Evolutionary conservation across 2,797 vertebrate genomes (phyloP).

Genomic region (Muscicapa comitata): DNA sequence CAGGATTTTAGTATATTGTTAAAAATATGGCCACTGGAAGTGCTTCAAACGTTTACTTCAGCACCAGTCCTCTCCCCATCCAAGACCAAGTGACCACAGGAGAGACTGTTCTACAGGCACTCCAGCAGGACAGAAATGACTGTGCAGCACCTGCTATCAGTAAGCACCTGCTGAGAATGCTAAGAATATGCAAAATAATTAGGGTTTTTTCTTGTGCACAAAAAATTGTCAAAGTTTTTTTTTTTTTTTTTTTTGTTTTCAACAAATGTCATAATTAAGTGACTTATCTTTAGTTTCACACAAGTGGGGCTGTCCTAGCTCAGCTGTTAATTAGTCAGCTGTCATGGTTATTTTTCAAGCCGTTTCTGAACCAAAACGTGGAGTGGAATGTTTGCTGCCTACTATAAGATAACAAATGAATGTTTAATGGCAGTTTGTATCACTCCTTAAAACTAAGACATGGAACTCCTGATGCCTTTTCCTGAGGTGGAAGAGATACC

Average conservation of each 20-base stretch:
- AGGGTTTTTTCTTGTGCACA: neutral
- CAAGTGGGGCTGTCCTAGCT: neutral
- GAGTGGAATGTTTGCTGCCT: neutral
- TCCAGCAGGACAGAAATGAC: neutral
- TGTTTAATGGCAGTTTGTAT: neutral
- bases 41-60: neutral
- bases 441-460: neutral
- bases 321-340: neutral
- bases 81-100: neutral
- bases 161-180: neutral
- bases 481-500: neutral
- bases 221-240: neutral
- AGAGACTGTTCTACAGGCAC: neutral
- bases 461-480: neutral
- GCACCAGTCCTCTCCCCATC: neutral
- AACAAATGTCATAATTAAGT: neutral
- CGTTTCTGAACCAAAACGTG: neutral
- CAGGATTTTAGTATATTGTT: neutral
- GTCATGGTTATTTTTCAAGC: neutral
- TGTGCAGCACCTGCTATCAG: neutral
- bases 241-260: neutral
- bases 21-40: neutral
- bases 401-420: neutral
- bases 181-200: neutral
- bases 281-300: neutral